Conservation (phyloP, 2,113 vertebrate species). For the Oophaga pumilio region DNA sequence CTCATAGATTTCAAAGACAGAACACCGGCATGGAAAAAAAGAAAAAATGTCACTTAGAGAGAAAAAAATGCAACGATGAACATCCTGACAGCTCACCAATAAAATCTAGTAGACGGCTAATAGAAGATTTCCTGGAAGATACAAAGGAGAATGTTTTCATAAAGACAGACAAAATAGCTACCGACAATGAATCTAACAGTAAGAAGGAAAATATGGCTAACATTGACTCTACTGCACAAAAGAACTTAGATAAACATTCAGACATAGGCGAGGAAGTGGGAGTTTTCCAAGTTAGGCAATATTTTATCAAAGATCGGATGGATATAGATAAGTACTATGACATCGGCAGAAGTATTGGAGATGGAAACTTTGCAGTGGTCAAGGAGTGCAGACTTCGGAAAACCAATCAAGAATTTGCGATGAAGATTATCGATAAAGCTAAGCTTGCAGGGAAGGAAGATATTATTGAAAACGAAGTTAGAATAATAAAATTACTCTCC, state of each 20-base stretch:
- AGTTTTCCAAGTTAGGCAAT: neutral
- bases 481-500: constrained; percentile 83
- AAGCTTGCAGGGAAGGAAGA: constrained; percentile 91
- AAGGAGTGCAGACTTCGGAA: constrained; percentile 80
- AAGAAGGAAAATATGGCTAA: constrained; percentile 14
- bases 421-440: constrained; percentile 91
- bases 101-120: neutral
- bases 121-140: constrained; percentile 37
- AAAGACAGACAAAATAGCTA: constrained; percentile 37
- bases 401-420: constrained; percentile 76
- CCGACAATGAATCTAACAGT: constrained; percentile 63
- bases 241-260: neutral
- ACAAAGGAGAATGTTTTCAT: constrained; percentile 61
- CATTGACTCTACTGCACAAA: neutral
- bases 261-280: neutral
- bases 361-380: constrained; percentile 94
- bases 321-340: constrained; percentile 84
- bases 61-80: neutral
- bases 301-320: constrained; percentile 40
- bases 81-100: constrained; percentile 58
- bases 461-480: constrained; percentile 94
- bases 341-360: constrained; percentile 85
- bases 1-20: constrained; percentile 59
- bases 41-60: constrained; percentile 49
- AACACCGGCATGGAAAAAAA: constrained; percentile 62